These are phyloP conservation scores for Harpalus rubripes DNA, from an alignment of 2,888 invertebrate species.

Conservation along the genomic window DNA sequence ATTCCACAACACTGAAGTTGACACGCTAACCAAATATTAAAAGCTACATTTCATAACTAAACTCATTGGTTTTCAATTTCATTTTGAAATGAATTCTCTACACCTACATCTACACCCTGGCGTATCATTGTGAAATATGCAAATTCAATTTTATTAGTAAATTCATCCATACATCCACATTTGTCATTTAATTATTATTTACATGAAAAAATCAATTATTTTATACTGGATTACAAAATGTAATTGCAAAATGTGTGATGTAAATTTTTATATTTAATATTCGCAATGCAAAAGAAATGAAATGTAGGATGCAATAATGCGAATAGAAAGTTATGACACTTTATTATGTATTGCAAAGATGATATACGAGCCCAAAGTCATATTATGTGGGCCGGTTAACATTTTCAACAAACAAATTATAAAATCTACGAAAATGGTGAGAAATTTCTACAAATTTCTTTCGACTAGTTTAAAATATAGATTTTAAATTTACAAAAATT, in stretches of 20 bases:
- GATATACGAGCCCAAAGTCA: too few species aligned
- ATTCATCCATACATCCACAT: neutral
- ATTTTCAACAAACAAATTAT: too few species aligned
- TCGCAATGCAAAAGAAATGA: neutral
- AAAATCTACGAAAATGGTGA: too few species aligned
- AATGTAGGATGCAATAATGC: neutral
- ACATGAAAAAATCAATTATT: neutral
- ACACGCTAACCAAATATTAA: slow-evolving; percentile 40
- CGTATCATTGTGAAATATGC: slow-evolving; percentile 10
- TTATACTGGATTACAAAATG: neutral
- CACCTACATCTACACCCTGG: neutral
- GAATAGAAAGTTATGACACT: neutral
- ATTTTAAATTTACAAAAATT: too few species aligned
- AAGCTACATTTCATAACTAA: slow-evolving; percentile 27
- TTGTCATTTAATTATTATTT: neutral
- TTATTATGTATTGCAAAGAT: neutral
- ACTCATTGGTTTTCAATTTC: slow-evolving; percentile 40
- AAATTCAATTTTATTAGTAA: slow-evolving; percentile 16
- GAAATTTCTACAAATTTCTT: too few species aligned
- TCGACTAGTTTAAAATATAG: too few species aligned
- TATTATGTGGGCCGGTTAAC: too few species aligned
- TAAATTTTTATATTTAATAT: slow-evolving; percentile 17
- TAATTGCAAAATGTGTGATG: too few species aligned
- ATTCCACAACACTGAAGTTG: slow-evolving; percentile 23
- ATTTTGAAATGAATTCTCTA: neutral